phyloP scores from a whole-genome alignment of 2,113 vertebrate species.

The Noturus placidus region DNA sequence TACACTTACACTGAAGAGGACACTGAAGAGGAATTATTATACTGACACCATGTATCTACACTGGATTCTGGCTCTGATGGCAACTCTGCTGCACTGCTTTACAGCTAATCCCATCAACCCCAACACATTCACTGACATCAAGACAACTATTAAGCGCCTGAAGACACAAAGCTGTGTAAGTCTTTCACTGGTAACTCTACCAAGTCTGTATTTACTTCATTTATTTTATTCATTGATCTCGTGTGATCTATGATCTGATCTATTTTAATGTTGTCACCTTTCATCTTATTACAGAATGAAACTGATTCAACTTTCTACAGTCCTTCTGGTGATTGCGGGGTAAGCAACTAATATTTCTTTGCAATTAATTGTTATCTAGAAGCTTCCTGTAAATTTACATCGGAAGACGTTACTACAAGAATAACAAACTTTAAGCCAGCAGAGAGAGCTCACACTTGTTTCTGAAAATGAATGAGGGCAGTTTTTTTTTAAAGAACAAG shows the following conservation, averaged over 20 bases:
- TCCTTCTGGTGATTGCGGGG: constrained; percentile 19
- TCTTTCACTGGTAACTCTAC: constrained; percentile 2
- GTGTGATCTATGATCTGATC: not conserved
- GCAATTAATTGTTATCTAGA: not conserved
- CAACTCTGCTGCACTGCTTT: constrained; percentile 13
- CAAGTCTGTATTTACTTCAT: not conserved
- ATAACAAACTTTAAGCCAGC: constrained; percentile 41
- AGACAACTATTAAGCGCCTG: fast-evolving
- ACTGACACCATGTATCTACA: constrained; percentile 40
- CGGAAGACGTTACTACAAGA: constrained; percentile 38
- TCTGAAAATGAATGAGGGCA: not conserved
- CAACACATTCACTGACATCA: fast-evolving
- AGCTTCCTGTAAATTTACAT: constrained; percentile 4
- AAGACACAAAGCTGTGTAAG: not conserved
- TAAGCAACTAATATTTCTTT: constrained; percentile 48
- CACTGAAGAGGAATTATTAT: constrained; percentile 35
- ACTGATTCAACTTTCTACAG: not conserved
- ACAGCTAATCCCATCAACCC: fast-evolving
- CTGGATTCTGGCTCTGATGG: constrained; percentile 32
- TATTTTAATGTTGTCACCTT: not conserved
- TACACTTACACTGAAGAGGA: constrained; percentile 33
- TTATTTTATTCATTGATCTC: not conserved
- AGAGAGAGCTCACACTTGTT: constrained; percentile 6
- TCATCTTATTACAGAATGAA: not conserved
- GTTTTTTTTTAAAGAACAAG: not conserved